Base-by-base conservation (phyloP, 2,113 vertebrate genomes). In the Synchiropus splendidus region DNA sequence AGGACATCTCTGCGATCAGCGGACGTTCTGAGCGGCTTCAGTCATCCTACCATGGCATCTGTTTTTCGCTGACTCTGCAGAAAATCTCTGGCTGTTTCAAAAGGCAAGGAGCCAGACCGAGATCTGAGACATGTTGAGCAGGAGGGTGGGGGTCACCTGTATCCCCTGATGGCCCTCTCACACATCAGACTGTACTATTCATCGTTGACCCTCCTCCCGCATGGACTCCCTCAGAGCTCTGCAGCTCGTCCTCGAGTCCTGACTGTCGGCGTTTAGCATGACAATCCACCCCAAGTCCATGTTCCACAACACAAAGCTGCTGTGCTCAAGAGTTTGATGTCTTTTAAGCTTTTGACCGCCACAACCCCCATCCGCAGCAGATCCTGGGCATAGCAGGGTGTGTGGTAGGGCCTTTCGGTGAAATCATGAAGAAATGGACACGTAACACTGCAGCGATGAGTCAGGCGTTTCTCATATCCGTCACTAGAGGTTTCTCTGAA, bases 271-370 rank as follows among this genome's bases (percentile, higher is more conserved):
- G 52, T 78, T 85, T 85, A 81, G 76, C 84, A 87, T 85, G 63
- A 86, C 82, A 87, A 86, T 85, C 36, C 53, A 63, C 47, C 61
- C 75, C 84, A 87, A 87, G 85, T 83, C 83, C 83, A 86, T 70
- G 75, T 58, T 61, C 58, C 43, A 2, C 72, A 65, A 48, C 63
- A 84, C 78, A 85, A 84, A 74, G 67, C 72, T 64, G 51, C 62
- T 34, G 12, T 18, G 48, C 58, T 31, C 45, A 39, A n/a, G 59
- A 67, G 82, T 80, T 80, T 82, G 84, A 79, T 85, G 80, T 76
- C 71, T 69, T 80, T 77, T 66, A 71, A 78, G 57, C 57, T 49
- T 59, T 61, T 79, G 72, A 27, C 21, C 21, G 8, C 21, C 21
- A 27, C 21, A 4, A 27, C 21, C 21, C 21, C 21, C 21, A 27